Conservation (phyloP, 2,797 vertebrate species). For the Iguana delicatissima region DNA sequence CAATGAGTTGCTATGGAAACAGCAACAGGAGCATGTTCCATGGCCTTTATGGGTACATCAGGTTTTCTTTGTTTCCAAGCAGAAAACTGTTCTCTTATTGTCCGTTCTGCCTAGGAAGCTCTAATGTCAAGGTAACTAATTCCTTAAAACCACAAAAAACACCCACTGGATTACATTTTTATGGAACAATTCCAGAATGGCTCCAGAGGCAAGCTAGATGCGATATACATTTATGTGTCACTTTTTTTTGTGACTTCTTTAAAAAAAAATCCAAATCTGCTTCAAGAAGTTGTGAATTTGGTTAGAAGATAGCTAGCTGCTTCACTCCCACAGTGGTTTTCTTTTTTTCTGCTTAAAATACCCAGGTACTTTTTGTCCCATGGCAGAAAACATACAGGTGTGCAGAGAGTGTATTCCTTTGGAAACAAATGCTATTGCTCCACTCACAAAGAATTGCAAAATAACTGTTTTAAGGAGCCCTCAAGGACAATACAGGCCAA, state of each 20-base stretch:
- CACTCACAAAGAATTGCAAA: neutral
- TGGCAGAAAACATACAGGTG: neutral
- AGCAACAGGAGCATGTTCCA: neutral
- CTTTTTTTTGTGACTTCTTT: neutral
- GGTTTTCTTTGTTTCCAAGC: constrained; percentile 15
- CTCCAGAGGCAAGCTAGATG: neutral
- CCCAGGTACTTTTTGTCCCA: neutral
- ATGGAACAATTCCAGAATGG: neutral
- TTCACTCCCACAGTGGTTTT: too few relatives aligned
- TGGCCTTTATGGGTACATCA: constrained; percentile 1
- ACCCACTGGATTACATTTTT: neutral
- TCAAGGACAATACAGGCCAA: too few relatives aligned
- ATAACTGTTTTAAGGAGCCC: too few relatives aligned
- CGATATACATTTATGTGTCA: neutral
- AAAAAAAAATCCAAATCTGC: neutral
- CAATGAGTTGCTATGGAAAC: constrained; percentile 39
- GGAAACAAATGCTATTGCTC: neutral
- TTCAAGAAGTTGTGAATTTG: neutral
- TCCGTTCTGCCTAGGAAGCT: neutral
- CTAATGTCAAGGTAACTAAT: constrained; percentile 5
- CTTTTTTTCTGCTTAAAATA: neutral
- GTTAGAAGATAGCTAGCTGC: neutral
- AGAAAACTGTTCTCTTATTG: neutral
- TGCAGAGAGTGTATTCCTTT: neutral
- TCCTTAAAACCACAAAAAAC: neutral